Conservation (phyloP, 2,113 vertebrate genomes). For the Lampris incognitus region DNA sequence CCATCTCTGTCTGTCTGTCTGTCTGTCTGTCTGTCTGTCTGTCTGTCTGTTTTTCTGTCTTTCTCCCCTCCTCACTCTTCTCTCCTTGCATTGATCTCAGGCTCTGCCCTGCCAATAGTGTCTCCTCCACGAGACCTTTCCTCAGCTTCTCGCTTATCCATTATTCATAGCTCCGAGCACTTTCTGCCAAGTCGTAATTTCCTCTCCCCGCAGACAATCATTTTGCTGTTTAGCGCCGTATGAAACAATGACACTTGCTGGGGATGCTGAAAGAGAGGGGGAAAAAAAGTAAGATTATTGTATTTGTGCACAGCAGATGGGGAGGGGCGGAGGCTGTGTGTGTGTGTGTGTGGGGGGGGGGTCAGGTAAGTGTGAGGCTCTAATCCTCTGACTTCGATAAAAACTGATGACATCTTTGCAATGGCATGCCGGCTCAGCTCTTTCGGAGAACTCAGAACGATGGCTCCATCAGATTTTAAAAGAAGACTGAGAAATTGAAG, state of each 20-base stretch:
- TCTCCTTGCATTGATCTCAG: slow-evolving; percentile 53
- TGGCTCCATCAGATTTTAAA: slow-evolving; percentile 4
- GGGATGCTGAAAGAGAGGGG: slow-evolving; percentile 14
- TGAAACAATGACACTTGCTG: slow-evolving; percentile 22
- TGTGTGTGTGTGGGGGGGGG: too few relatives aligned
- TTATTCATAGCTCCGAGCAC: slow-evolving; percentile 60
- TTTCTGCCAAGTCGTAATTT: slow-evolving; percentile 31
- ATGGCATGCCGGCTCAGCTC: slow-evolving; percentile 13
- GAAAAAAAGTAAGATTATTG: slow-evolving; percentile 13
- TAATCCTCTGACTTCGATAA: slow-evolving; percentile 6
- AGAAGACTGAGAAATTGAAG: slow-evolving; percentile 18
- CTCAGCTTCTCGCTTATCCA: slow-evolving; percentile 54
- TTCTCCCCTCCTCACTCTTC: slow-evolving; percentile 32
- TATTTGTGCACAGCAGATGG: slow-evolving; percentile 8
- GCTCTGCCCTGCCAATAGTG: slow-evolving; percentile 42
- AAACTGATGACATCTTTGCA: slow-evolving; percentile 11
- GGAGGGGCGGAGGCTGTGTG: too few relatives aligned
- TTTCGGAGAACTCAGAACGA: slow-evolving; percentile 6
- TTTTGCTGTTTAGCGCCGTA: slow-evolving; percentile 33
- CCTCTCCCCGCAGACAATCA: slow-evolving; percentile 39
- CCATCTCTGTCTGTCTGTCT: background rate
- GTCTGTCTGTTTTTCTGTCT: background rate
- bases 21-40: background rate
- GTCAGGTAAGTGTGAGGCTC: too few relatives aligned
- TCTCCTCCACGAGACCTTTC: slow-evolving; percentile 61